These are phyloP conservation scores for Hydrotaea cyrtoneurina DNA, from an alignment of 2,888 invertebrate genomes.

Conservation along the genomic window DNA sequence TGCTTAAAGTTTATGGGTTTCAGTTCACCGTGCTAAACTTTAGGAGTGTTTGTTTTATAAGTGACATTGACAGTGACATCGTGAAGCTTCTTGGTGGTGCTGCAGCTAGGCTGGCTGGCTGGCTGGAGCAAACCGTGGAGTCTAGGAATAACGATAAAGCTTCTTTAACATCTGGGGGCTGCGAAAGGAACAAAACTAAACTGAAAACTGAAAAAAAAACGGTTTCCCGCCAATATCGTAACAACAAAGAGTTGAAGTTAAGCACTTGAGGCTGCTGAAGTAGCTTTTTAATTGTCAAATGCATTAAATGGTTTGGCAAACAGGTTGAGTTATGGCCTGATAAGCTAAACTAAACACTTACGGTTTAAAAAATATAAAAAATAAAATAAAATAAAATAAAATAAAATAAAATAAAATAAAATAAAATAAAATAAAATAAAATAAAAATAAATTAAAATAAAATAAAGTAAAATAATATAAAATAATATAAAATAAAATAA, in stretches of 20 bases:
- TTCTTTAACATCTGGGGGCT: conserved; percentile 54
- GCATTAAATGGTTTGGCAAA: conserved; percentile 66
- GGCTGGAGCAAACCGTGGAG: conserved; percentile 43
- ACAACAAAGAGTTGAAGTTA: conserved; percentile 60
- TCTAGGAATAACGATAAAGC: conserved; percentile 51
- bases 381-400: too few relatives aligned
- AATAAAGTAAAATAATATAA: too few relatives aligned
- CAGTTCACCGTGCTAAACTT: conserved; percentile 40
- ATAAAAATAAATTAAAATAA: too few relatives aligned
- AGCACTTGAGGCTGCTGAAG: conserved; percentile 77
- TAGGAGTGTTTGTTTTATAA: conserved; percentile 71
- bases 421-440: too few relatives aligned
- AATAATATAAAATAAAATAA: too few relatives aligned
- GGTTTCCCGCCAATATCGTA: conserved; percentile 31
- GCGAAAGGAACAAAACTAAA: too few relatives aligned
- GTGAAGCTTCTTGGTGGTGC: conserved; percentile 68
- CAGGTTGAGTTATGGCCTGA: conserved; percentile 57
- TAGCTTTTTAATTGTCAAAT: conserved; percentile 77
- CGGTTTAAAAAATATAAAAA: too few relatives aligned
- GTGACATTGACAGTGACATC: conserved; percentile 79
- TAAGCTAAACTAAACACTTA: conserved; percentile 38
- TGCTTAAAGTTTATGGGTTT: conserved; percentile 47
- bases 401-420: too few relatives aligned
- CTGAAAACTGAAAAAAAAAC: too few relatives aligned
- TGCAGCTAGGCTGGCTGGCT: not conserved